phyloP scores from a whole-genome alignment of 1,140 invertebrate genomes.

The Nephila pilipes region DNA sequence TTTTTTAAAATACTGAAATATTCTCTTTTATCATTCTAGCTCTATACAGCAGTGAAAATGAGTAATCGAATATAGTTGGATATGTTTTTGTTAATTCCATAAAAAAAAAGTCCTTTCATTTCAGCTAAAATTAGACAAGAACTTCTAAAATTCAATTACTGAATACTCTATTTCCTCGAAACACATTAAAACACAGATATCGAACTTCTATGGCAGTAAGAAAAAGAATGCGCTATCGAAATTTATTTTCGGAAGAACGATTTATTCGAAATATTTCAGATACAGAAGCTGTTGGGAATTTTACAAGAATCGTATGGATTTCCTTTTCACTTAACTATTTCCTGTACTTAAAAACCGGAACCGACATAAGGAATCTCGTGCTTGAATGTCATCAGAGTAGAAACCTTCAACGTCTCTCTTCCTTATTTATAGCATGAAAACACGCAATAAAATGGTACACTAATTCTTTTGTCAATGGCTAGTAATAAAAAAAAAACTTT shows the following conservation, averaged over 20 bases:
- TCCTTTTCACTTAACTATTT: constrained; percentile 43
- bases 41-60: too few species aligned
- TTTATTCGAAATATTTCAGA: constrained; percentile 8
- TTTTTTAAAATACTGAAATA: too few species aligned
- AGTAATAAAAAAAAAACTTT: constrained; percentile 32
- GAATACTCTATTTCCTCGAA: neutral
- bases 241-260: constrained; percentile 14
- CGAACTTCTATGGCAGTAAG: neutral
- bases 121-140: neutral
- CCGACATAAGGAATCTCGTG: neutral
- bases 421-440: constrained; percentile 44
- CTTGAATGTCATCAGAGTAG: constrained; percentile 21
- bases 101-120: too few species aligned
- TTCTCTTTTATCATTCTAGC: too few species aligned
- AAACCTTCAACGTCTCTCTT: neutral
- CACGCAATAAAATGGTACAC: constrained; percentile 57
- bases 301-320: constrained; percentile 25
- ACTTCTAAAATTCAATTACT: neutral
- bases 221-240: neutral
- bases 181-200: neutral
- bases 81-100: too few species aligned
- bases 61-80: too few species aligned
- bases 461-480: constrained; percentile 60
- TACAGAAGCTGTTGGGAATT: neutral
- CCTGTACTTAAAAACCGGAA: constrained; percentile 41